Evolutionary conservation across 1,140 invertebrate species (phyloP), one percentile per base, ranked within the genome.

Genomic region (Odontomachus brunneus): DNA sequence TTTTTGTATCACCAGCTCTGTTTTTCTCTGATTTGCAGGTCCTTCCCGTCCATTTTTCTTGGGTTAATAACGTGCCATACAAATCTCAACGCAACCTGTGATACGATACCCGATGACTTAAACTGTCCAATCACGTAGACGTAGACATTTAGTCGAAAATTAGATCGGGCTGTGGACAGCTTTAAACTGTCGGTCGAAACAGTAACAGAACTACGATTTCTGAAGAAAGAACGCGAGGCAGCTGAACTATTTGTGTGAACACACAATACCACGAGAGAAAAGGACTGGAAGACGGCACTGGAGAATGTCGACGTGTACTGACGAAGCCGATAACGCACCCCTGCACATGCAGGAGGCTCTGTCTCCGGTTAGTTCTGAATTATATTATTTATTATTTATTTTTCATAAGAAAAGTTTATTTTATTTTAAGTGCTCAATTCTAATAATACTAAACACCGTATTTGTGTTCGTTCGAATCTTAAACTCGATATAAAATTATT

Each of bases 241-340:
- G 53, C 17, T 19, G 19, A 1, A 48, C n/a, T n/a, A n/a, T n/a
- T n/a, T n/a, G n/a, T n/a, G n/a, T n/a, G n/a, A n/a, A n/a, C n/a
- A n/a, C 53, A 83, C 66, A 73, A 85, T 87, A 84, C 74, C 72
- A 84, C 55, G 82, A 85, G 67, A 63, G 78, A 78, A 82, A 63
- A 89, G 67, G 85, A 82, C 26, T 59, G 78, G 67, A 86, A 87
- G 82, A 89, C 85, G 84, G 84, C 86, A 73, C 69, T 78, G 86
- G 88, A 92, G 88, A 92, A 94, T 94, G 94, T 94, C 94, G 89
- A 94, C 92, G 88, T 94, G 94, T 84, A 91, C 93, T 63, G 92
- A 94, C 90, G 94, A 94, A 84, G 88, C 91, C 66, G 93, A 94
- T 89, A 93, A 92, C 88, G 87, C 89, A 75, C 88, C 91, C 63